Evolutionary conservation across 2,113 vertebrate species (phyloP).

Genomic region (Cephalophus harveyi): DNA sequence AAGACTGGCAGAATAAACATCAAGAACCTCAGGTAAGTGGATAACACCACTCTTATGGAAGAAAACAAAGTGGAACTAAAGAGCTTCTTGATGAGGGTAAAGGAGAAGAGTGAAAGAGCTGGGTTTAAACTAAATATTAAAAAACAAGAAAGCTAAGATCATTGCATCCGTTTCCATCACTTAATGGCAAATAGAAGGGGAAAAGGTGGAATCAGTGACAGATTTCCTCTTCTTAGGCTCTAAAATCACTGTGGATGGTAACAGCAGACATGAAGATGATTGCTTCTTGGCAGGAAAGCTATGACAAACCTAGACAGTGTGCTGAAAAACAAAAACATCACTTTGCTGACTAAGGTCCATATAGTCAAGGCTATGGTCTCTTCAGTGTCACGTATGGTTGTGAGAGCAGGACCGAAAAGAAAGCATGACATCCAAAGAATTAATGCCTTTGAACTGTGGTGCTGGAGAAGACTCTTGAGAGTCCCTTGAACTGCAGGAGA

Average conservation of each 20-base stretch:
- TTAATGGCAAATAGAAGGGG: background rate
- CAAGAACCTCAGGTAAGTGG: background rate
- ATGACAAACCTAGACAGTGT: background rate
- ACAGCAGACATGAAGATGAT: background rate
- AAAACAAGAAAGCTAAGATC: background rate
- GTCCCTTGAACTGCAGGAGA: background rate
- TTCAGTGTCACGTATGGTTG: background rate
- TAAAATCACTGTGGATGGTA: background rate
- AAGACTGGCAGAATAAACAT: background rate
- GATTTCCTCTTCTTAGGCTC: background rate
- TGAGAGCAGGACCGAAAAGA: background rate
- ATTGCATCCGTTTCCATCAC: background rate
- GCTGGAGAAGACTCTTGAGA: background rate
- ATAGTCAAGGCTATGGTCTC: background rate
- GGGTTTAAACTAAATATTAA: background rate
- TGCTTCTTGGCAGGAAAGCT: background rate
- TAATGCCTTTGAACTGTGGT: background rate
- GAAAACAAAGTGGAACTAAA: background rate
- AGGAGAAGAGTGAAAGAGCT: background rate
- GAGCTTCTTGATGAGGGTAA: background rate
- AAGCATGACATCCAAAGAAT: background rate
- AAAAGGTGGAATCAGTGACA: background rate
- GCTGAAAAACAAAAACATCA: background rate
- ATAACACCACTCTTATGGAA: background rate
- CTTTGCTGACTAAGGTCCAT: background rate